phyloP scores from a whole-genome alignment of 2,888 invertebrate genomes.

The Agrypnus murinus region DNA sequence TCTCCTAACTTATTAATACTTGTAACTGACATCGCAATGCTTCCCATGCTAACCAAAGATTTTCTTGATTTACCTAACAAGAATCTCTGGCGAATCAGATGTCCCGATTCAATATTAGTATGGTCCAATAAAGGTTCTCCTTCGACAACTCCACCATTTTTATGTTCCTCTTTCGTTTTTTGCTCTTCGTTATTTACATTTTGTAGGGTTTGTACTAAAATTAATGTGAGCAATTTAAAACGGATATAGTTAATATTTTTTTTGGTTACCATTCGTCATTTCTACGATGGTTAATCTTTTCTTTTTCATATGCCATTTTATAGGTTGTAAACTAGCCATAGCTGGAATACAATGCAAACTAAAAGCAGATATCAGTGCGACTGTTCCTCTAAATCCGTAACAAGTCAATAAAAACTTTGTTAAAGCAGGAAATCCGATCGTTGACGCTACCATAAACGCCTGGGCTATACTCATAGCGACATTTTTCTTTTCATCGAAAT shows the following conservation, averaged over 20 bases:
- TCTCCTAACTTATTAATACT: slow-evolving; percentile 49
- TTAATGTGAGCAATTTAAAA: not conserved
- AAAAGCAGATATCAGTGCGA: slow-evolving; percentile 79
- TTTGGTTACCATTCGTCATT: slow-evolving; percentile 31
- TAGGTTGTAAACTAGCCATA: slow-evolving; percentile 83
- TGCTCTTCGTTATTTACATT: not conserved
- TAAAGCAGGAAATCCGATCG: slow-evolving; percentile 80
- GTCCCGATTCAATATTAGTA: not conserved
- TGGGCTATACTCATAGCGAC: slow-evolving; percentile 86
- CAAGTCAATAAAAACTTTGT: slow-evolving; percentile 76
- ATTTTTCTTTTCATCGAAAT: slow-evolving; percentile 81
- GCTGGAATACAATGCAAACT: slow-evolving; percentile 81
- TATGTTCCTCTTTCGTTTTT: slow-evolving; percentile 9
- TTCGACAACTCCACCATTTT: slow-evolving; percentile 18
- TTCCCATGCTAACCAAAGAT: slow-evolving; percentile 63
- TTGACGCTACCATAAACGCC: slow-evolving; percentile 79
- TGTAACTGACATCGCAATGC: slow-evolving; percentile 60
- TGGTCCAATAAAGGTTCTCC: slow-evolving; percentile 37
- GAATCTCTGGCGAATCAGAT: not conserved
- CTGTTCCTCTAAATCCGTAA: slow-evolving; percentile 83
- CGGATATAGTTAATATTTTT: too few species aligned
- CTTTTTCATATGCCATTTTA: slow-evolving; percentile 80
- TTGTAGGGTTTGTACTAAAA: slow-evolving; percentile 16
- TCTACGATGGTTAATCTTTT: slow-evolving; percentile 59
- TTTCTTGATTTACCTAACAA: slow-evolving; percentile 47